These are phyloP conservation scores for Rhamnusium bicolor DNA, from an alignment of 2,888 invertebrate genomes.

Conservation along the genomic window DNA sequence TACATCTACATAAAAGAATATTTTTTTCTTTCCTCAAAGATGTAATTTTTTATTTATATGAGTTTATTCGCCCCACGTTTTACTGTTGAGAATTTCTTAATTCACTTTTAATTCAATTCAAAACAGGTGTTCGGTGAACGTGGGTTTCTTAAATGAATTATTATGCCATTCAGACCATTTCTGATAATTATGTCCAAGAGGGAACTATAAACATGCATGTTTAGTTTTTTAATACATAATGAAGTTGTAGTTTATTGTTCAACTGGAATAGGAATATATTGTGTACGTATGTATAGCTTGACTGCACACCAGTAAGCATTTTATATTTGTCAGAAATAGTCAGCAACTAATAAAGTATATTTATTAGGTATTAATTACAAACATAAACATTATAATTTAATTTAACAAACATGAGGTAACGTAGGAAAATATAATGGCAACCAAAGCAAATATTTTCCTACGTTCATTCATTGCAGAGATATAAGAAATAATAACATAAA, in stretches of 20 bases:
- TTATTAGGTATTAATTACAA: no score
- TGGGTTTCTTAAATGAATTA: slow-evolving; percentile 42
- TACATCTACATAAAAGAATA: background rate
- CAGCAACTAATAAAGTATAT: no score
- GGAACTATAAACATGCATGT: slow-evolving; percentile 40
- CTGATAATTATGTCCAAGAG: slow-evolving; percentile 45
- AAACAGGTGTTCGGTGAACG: slow-evolving; percentile 25
- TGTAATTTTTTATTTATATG: slow-evolving; percentile 5
- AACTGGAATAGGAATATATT: background rate
- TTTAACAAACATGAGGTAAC: no score
- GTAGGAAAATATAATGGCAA: no score
- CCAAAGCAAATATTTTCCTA: no score
- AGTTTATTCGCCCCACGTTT: slow-evolving; percentile 14
- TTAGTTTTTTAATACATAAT: slow-evolving; percentile 39
- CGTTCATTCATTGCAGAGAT: no score
- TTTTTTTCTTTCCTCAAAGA: background rate
- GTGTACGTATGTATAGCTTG: no score
- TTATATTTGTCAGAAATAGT: no score
- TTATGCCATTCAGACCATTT: slow-evolving; percentile 41
- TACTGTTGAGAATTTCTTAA: background rate
- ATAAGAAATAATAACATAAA: no score
- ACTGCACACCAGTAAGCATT: no score
- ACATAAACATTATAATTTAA: no score
- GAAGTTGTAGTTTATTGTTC: background rate
- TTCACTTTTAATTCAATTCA: slow-evolving; percentile 14